Base-by-base conservation (phyloP, 2,888 invertebrate genomes). In the Epinotia ramella region DNA sequence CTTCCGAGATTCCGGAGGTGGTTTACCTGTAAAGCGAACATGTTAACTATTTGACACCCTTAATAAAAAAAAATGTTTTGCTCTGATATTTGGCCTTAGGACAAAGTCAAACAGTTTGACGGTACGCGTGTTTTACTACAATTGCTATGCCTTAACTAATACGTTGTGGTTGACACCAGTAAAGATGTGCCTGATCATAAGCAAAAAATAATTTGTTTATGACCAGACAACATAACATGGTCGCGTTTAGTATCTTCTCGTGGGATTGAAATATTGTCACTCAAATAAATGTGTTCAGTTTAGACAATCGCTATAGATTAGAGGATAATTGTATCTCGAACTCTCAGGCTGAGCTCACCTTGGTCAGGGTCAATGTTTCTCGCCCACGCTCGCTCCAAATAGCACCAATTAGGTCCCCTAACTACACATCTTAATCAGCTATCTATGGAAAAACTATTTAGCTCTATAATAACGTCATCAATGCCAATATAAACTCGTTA, bases 1-100 rank as follows among this genome's bases (percentile, higher is more conserved):
- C 85, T 96, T 96, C 81, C 96, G 96, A 0, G 97, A 97, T 88
- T 97, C 97, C 75, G 96, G 95, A 40, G 96, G 96, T 78, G 96
- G 96, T 91, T 96, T 96, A 80, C 97, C 97, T 97, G 88, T 12
- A 84, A 81, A 53, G 49, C 5, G 5, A 71, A 60, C 5, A 11
- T 3, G 13, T 72, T 13, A 11, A 64, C 4, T 49, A 9, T 12
- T 53, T n/a, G 18, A 18, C n/a, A 13, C 13, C 20, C 20, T 13
- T 63, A 9, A 7, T 16, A 60, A 24, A 13, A 20, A 9, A 24
- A 24, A 2, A 16, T 13, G 4, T 49, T 53, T 16, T 53, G 53
- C n/a, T n/a, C 49, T 49, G n/a, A 53, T 16, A 46, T 13, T 46
- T 46, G 4, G 46, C 3, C 46, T 0, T n/a, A n/a, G n/a, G 12